These are phyloP conservation scores for Drosophila hamatofila DNA, from an alignment of 2,888 invertebrate species.

Conservation along the genomic window DNA sequence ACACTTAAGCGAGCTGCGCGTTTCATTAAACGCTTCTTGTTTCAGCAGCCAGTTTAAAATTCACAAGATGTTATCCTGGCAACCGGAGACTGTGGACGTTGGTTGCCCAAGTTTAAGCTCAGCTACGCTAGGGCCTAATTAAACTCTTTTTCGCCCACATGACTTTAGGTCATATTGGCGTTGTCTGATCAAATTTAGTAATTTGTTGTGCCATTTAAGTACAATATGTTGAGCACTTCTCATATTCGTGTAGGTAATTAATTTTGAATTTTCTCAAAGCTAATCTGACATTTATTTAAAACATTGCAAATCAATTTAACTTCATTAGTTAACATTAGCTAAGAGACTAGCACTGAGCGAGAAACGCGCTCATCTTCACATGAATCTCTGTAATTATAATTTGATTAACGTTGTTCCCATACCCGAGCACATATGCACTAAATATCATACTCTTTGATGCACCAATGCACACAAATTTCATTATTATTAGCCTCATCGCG, in stretches of 20 bases:
- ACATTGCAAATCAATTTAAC: no score
- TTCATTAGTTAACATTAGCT: no score
- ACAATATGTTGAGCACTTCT: background rate
- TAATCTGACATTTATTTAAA: no score
- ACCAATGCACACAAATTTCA: background rate
- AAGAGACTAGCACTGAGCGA: no score
- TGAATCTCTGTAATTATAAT: no score
- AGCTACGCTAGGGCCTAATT: background rate
- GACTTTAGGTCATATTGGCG: background rate
- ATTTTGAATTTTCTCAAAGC: no score
- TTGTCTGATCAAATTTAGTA: no score
- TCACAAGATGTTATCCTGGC: conserved; percentile 1
- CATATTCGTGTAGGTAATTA: no score
- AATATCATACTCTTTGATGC: conserved; percentile 1
- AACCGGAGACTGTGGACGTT: background rate
- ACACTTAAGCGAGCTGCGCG: conserved; percentile 4
- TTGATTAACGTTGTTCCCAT: conserved; percentile 44
- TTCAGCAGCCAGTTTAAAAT: conserved; percentile 3
- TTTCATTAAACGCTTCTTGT: conserved; percentile 1
- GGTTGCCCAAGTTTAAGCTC: background rate
- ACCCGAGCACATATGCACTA: no score
- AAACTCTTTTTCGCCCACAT: background rate
- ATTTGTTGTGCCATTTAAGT: no score
- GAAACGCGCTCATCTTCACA: no score
- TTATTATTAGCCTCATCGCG: conserved; percentile 11